These are phyloP conservation scores for Gastrophryne carolinensis DNA, from an alignment of 2,797 vertebrate genomes.

Conservation along the genomic window DNA sequence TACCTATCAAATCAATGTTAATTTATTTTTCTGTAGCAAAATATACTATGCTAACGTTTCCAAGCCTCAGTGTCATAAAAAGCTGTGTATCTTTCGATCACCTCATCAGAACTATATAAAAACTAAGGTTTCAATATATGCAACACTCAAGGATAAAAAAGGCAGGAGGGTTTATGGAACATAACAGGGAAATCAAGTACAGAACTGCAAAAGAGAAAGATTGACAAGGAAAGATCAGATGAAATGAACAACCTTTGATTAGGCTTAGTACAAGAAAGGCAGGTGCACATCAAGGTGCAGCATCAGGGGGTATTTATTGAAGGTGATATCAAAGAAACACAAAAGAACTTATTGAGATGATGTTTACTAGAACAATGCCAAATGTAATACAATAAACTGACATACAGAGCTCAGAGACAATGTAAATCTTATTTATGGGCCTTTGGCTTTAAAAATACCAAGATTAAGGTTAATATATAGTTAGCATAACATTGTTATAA, in stretches of 20 bases:
- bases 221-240: neutral
- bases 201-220: neutral
- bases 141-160: neutral
- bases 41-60: too few relatives aligned
- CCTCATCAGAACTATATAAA: too few relatives aligned
- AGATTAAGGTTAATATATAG: too few relatives aligned
- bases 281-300: neutral
- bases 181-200: neutral
- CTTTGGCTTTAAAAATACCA: too few relatives aligned
- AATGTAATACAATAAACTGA: neutral
- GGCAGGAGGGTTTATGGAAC: neutral
- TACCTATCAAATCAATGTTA: too few relatives aligned
- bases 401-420: neutral
- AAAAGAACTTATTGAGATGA: neutral
- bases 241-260: slow-evolving; percentile 7
- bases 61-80: too few relatives aligned
- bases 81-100: too few relatives aligned
- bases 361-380: neutral
- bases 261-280: neutral
- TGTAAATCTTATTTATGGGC: too few relatives aligned
- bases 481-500: too few relatives aligned
- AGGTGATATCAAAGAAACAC: neutral
- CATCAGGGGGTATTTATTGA: neutral
- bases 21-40: too few relatives aligned
- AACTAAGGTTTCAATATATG: too few relatives aligned